Percentiles rank a stretch among this genome's conserved stretches.
Evolutionary conservation across 2,113 vertebrate species (phyloP).

Genomic region (western clawed frog (Xenopus tropicalis)): UCB_Xtro_10.0 CM004445.2:106049501-106050000

Average conservation of each 20-base stretch:
- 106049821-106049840: slow-evolving; percentile 12
- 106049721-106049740: slow-evolving; percentile 28
- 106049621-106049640: not conserved
- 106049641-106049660: not conserved
- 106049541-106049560: not conserved
- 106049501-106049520: no score
- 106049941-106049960: not conserved
- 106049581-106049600: not conserved
- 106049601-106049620: not conserved
- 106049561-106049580: not conserved
- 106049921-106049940: slow-evolving; percentile 6
- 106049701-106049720: not conserved
- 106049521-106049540: no score
- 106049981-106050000: no score
- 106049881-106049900: slow-evolving; percentile 5
- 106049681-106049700: not conserved
- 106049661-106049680: slow-evolving; percentile 1
- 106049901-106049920: slow-evolving; percentile 38
- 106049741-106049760: slow-evolving; percentile 46
- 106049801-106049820: slow-evolving; percentile 30
- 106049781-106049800: slow-evolving; percentile 55
- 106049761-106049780: slow-evolving; percentile 51
- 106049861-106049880: slow-evolving; percentile 31
- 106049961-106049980: no score
- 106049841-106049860: slow-evolving; percentile 25